Evolutionary conservation across 2,888 invertebrate species (phyloP).

Genomic region (Dastarcus helophoroides): DNA sequence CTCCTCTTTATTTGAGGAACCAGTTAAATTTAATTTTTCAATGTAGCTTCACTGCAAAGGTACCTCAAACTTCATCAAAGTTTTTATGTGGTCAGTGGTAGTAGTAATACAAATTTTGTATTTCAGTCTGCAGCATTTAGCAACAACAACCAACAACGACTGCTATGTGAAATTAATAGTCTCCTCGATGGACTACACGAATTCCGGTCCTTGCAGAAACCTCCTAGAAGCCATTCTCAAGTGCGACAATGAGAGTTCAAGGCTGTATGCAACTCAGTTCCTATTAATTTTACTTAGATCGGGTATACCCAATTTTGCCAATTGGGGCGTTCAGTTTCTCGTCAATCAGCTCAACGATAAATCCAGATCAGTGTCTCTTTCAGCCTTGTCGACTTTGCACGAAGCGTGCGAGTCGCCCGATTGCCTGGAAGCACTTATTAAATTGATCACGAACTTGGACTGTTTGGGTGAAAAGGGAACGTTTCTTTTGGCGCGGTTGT

Average conservation of each 20-base stretch:
- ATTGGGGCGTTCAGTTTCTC: conserved; percentile 80
- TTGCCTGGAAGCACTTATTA: conserved; percentile 61
- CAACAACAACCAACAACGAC: conserved; percentile 73
- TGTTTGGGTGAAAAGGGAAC: conserved; percentile 69
- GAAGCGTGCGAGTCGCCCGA: conserved; percentile 89
- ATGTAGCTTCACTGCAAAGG: no score
- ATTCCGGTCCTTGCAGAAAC: conserved; percentile 55
- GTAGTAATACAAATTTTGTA: no score
- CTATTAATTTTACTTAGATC: conserved; percentile 76
- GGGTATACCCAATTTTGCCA: conserved; percentile 58
- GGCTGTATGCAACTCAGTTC: conserved; percentile 86
- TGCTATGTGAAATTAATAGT: conserved; percentile 90
- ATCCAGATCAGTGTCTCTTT: conserved; percentile 65
- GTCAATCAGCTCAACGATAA: conserved; percentile 77
- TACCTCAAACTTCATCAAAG: no score
- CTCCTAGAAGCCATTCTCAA: conserved; percentile 39
- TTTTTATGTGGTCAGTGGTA: background rate
- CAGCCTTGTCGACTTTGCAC: conserved; percentile 73
- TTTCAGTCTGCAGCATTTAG: conserved; percentile 65
- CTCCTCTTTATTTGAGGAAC: no score
- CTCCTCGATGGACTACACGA: conserved; percentile 80
- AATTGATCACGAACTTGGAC: conserved; percentile 55
- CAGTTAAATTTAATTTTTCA: background rate
- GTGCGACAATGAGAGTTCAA: conserved; percentile 46
- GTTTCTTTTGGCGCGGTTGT: conserved; percentile 61